phyloP scores from a whole-genome alignment of 2,797 vertebrate species.

The Podargus strigoides region DNA sequence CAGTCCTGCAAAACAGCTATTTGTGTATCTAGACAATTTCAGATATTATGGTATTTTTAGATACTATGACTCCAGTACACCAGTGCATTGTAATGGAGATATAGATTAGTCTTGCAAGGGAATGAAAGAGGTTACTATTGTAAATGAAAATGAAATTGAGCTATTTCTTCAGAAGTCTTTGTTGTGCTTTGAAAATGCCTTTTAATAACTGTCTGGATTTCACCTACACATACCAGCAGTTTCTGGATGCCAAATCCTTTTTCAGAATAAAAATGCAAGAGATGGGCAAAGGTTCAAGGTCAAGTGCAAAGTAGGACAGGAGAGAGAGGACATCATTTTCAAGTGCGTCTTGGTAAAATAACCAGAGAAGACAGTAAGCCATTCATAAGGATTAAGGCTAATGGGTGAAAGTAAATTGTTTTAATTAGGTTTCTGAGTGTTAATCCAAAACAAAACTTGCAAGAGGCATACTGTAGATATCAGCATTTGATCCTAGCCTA shows the following conservation, averaged over 20 bases:
- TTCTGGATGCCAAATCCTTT: neutral
- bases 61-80: neutral
- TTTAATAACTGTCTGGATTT: neutral
- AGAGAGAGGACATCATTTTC: conserved; percentile 63
- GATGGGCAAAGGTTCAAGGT: conserved; percentile 55
- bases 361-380: conserved; percentile 61
- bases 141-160: neutral
- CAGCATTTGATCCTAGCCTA: conserved; percentile 41
- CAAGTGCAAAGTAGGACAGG: conserved; percentile 63
- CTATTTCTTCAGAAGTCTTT: neutral
- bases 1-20: neutral
- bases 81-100: neutral
- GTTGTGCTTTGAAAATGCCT: neutral
- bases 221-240: neutral
- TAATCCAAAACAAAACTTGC: conserved; percentile 68
- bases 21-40: neutral
- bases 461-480: conserved; percentile 51
- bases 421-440: conserved; percentile 71
- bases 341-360: conserved; percentile 68
- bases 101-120: neutral
- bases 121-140: neutral
- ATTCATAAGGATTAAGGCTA: conserved; percentile 68
- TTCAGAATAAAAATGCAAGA: conserved; percentile 46
- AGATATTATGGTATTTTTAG: neutral
- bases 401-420: conserved; percentile 68